Evolutionary conservation across 2,888 invertebrate genomes (phyloP), one percentile per base, ranked within the genome.

Genomic region (Lingula anatina): DNA sequence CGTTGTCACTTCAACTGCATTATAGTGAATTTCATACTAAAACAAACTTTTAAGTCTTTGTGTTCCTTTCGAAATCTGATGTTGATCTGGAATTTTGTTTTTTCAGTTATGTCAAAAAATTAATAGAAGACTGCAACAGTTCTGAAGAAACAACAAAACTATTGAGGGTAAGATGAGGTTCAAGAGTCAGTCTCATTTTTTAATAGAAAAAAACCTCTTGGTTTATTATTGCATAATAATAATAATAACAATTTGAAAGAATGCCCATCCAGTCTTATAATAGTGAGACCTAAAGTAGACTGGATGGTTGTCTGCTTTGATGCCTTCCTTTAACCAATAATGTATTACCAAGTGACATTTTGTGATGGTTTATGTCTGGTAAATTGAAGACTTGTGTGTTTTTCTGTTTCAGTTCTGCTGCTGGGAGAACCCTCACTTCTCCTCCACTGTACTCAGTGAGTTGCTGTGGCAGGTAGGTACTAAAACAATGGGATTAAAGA

Each of bases 371-470:
- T n/a, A n/a, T n/a, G n/a, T n/a, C n/a, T n/a, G n/a, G n/a, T n/a
- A n/a, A n/a, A n/a, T n/a, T n/a, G n/a, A n/a, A n/a, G n/a, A n/a
- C n/a, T n/a, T n/a, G n/a, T n/a, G n/a, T n/a, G 2, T 38, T 26
- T 49, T 23, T 47, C 25, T 54, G n/a, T 66, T 70, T 35, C 90
- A 94, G 81, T 96, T 90, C 79, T 86, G 93, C 76, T 90, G 91
- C 70, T 96, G 95, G 95, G 96, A 96, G 78, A 94, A 96, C 80
- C 91, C 92, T 24, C 87, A 87, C 61, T 91, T 95, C 79, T 94
- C 94, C 27, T 86, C 90, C 56, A 84, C 85, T 20, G 90, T 93
- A 43, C 83, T 96, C 35, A 86, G 88, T 40, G 95, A 96, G 80
- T 80, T 96, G 39, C 80, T 96, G 50, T 93, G 93, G 91, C 78